phyloP scores from a whole-genome alignment of 1,140 invertebrate genomes.

The Idris sp. region DNA sequence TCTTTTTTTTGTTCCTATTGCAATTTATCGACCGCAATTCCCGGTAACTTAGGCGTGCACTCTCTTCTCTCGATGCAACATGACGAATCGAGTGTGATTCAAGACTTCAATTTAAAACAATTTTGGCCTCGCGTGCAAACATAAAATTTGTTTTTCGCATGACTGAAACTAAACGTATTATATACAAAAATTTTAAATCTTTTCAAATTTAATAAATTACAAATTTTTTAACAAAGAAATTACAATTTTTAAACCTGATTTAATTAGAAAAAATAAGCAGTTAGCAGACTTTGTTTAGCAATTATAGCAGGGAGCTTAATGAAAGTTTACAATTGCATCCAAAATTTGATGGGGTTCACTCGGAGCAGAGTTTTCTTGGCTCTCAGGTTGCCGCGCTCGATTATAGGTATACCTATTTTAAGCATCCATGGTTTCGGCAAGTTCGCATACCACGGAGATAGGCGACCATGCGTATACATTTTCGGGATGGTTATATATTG shows the following conservation, averaged over 20 bases:
- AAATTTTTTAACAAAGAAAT: too few species aligned
- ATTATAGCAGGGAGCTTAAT: slow-evolving; percentile 9
- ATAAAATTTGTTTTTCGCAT: slow-evolving; percentile 48
- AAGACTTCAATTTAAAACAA: slow-evolving; percentile 58
- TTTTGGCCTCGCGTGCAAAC: slow-evolving; percentile 41
- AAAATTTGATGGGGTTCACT: slow-evolving; percentile 25
- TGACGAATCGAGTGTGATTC: slow-evolving; percentile 50
- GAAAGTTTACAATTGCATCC: slow-evolving; percentile 12
- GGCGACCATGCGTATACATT: slow-evolving; percentile 67
- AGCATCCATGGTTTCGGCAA: slow-evolving; percentile 43
- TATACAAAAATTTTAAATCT: too few species aligned
- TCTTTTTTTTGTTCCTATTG: slow-evolving; percentile 38
- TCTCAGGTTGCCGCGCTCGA: slow-evolving; percentile 52
- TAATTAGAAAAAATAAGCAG: too few species aligned
- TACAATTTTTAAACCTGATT: too few species aligned
- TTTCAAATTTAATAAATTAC: too few species aligned
- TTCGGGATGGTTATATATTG: slow-evolving; percentile 30
- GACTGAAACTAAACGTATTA: slow-evolving; percentile 13
- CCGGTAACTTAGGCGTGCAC: slow-evolving; percentile 45
- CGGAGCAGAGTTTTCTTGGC: slow-evolving; percentile 22
- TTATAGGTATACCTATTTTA: too few species aligned
- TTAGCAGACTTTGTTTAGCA: slow-evolving; percentile 6
- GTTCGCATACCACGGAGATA: slow-evolving; percentile 40
- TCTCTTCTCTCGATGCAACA: slow-evolving; percentile 36
- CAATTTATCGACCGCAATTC: slow-evolving; percentile 56